phyloP scores from a whole-genome alignment of 2,113 vertebrate genomes.

The Microcebus jonahi region DNA sequence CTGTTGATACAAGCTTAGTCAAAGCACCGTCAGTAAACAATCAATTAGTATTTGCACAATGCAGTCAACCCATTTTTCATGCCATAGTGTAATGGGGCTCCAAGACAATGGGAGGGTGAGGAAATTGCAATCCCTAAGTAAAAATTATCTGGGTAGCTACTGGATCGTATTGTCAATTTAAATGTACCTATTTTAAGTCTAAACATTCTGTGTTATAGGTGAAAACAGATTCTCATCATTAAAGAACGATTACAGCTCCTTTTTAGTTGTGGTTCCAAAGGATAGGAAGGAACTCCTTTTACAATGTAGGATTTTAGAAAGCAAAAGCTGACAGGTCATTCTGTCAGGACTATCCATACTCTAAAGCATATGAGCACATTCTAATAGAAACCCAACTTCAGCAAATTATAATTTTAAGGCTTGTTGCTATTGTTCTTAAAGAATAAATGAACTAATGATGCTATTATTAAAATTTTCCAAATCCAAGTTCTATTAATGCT shows the following conservation, averaged over 20 bases:
- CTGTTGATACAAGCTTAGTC: background rate
- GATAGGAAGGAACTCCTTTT: background rate
- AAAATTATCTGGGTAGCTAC: background rate
- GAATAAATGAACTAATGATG: background rate
- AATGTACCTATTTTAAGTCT: background rate
- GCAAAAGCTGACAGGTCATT: background rate
- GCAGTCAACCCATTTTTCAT: background rate
- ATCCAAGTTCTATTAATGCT: background rate
- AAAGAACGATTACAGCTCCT: background rate
- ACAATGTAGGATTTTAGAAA: conserved; percentile 15
- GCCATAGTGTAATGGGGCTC: background rate
- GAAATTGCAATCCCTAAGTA: background rate
- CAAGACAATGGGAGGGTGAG: background rate
- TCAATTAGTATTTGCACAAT: background rate
- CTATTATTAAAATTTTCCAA: conserved; percentile 25
- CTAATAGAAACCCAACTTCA: background rate
- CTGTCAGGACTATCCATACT: background rate
- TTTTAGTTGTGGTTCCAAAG: conserved; percentile 4
- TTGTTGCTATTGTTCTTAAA: background rate
- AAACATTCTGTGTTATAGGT: background rate
- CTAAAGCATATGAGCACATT: background rate
- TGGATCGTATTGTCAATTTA: background rate
- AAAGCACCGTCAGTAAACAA: background rate
- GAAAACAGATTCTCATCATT: conserved; percentile 2
- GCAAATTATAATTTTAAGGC: background rate